Conservation (phyloP, 1,140 invertebrate genomes). For the Scaptomyza montana region DNA sequence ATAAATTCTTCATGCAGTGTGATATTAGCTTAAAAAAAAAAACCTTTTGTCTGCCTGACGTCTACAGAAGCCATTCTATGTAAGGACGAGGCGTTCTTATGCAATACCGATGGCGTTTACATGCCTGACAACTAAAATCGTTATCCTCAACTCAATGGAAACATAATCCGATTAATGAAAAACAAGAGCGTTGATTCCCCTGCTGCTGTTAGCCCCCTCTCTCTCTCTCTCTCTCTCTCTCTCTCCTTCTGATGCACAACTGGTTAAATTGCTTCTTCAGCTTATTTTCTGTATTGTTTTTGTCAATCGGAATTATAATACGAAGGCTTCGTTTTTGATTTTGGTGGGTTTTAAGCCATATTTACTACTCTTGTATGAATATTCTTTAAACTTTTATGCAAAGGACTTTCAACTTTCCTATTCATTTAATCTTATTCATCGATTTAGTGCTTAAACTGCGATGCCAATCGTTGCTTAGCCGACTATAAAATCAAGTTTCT, state of each 20-base stretch:
- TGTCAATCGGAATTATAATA: too few species aligned
- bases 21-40: too few species aligned
- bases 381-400: too few species aligned
- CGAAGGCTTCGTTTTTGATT: too few species aligned
- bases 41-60: neutral
- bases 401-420: too few species aligned
- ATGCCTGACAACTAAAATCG: neutral
- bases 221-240: neutral
- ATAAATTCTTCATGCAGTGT: neutral
- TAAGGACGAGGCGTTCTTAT: neutral
- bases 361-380: too few species aligned
- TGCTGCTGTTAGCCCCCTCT: too few species aligned
- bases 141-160: neutral
- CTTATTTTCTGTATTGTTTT: neutral
- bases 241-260: neutral
- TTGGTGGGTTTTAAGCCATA: too few species aligned
- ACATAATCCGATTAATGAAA: slow-evolving; percentile 3
- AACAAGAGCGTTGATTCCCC: neutral
- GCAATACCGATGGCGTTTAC: neutral
- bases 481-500: neutral
- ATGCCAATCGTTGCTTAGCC: neutral
- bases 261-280: neutral
- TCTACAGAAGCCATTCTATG: too few species aligned
- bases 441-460: too few species aligned
- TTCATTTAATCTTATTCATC: too few species aligned